These are phyloP conservation scores for Morpho achilles DNA, from an alignment of 2,888 invertebrate genomes.

Conservation along the genomic window DNA sequence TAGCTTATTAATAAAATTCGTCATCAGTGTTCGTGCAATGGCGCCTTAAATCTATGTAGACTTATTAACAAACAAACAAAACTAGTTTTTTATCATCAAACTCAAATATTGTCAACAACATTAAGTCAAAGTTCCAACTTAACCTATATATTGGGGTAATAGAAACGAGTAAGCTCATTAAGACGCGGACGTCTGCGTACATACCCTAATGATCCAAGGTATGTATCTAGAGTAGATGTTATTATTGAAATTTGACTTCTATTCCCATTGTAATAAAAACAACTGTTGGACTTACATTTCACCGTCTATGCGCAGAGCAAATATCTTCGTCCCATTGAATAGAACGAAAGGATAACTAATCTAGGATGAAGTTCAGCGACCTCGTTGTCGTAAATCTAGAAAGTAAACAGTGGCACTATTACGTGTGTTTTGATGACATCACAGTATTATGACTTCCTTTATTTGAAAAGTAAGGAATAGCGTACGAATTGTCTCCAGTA, in stretches of 20 bases:
- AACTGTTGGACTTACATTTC: slow-evolving; percentile 30
- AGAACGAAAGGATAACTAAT: slow-evolving; percentile 26
- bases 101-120: slow-evolving; percentile 2
- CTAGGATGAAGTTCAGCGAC: slow-evolving; percentile 27
- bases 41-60: slow-evolving; percentile 1
- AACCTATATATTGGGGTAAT: slow-evolving; percentile 9
- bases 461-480: slow-evolving; percentile 22
- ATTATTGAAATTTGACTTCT: slow-evolving; percentile 15
- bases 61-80: too few species aligned
- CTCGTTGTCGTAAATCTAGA: slow-evolving; percentile 26
- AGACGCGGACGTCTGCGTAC: slow-evolving; percentile 15
- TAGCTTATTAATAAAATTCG: too few species aligned
- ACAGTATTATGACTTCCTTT: slow-evolving; percentile 26
- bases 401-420: slow-evolving; percentile 27
- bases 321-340: slow-evolving; percentile 30
- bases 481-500: slow-evolving; percentile 15
- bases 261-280: slow-evolving; percentile 12
- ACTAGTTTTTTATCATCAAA: slow-evolving; percentile 6
- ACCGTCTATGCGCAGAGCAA: slow-evolving; percentile 34
- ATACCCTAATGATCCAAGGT: not conserved
- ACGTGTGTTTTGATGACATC: slow-evolving; percentile 27
- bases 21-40: too few species aligned
- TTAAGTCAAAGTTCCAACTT: slow-evolving; percentile 12
- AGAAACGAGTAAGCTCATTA: slow-evolving; percentile 22
- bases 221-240: not conserved